A percentile compares a stretch with the other conserved stretches of the same genome.
Conservation (phyloP, 2,797 vertebrate species). For the Australoheros facetus region DNA sequence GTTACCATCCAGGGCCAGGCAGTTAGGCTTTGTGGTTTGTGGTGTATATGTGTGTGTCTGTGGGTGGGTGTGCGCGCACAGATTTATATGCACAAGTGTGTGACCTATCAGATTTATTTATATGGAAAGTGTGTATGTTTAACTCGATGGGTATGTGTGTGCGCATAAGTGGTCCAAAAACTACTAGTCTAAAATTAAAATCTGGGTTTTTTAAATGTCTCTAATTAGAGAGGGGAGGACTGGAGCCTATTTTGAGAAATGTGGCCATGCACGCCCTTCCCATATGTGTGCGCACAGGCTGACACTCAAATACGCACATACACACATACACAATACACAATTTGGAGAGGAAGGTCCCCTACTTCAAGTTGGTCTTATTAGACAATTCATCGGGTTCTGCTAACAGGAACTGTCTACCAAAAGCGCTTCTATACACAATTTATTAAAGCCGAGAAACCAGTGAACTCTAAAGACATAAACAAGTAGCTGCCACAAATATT, state of each 20-base stretch:
- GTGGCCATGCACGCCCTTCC: constrained; percentile 82
- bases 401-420: constrained; percentile 31
- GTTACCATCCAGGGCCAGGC: constrained; percentile 68
- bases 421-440: constrained; percentile 40
- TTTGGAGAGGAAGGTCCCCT: constrained; percentile 34
- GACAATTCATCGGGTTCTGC: constrained; percentile 43
- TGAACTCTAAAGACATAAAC: constrained; percentile 58
- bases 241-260: constrained; percentile 80
- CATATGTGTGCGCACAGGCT: constrained; percentile 66
- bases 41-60: constrained; percentile 51
- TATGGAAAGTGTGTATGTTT: constrained; percentile 69
- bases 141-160: constrained; percentile 32
- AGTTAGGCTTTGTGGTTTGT: constrained; percentile 74
- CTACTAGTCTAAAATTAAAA: constrained; percentile 86
- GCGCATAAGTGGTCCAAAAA: constrained; percentile 64
- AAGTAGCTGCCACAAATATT: constrained; percentile 57
- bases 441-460: constrained; percentile 43
- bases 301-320: constrained; percentile 38
- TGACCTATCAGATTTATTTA: constrained; percentile 76
- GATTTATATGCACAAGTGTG: constrained; percentile 64
- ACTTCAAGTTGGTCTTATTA: constrained; percentile 51
- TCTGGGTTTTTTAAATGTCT: constrained; percentile 84
- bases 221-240: constrained; percentile 85
- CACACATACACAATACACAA: neutral
- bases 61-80: constrained; percentile 17